These are phyloP conservation scores for Pterostichus niger DNA, from an alignment of 2,888 invertebrate species.

Conservation along the genomic window DNA sequence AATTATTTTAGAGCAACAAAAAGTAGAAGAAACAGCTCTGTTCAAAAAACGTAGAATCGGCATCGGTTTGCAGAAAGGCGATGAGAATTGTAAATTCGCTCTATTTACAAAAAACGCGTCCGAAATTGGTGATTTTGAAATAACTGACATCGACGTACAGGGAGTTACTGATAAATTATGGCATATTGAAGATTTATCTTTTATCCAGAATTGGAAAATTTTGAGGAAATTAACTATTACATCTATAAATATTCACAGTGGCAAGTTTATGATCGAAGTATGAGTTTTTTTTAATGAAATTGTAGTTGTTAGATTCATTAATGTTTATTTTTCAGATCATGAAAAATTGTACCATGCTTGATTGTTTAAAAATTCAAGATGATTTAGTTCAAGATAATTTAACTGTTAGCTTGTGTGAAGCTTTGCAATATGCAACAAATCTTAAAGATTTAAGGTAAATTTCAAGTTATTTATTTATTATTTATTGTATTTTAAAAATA, in stretches of 20 bases:
- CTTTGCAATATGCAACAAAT: conserved; percentile 34
- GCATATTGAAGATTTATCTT: conserved; percentile 27
- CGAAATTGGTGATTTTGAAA: conserved; percentile 58
- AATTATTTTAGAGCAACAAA: too few species aligned
- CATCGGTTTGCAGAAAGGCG: not conserved
- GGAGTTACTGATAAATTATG: not conserved
- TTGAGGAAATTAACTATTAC: conserved; percentile 52
- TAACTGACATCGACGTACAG: conserved; percentile 8
- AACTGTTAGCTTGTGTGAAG: conserved; percentile 40
- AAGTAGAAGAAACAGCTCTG: not conserved
- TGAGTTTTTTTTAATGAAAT: not conserved
- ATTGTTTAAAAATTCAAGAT: conserved; percentile 58
- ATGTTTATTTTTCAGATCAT: conserved; percentile 42
- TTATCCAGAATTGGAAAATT: conserved; percentile 51
- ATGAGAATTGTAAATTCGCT: conserved; percentile 35
- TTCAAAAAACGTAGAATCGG: conserved; percentile 57
- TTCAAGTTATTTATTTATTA: not conserved
- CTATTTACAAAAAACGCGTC: conserved; percentile 22
- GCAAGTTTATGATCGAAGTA: conserved; percentile 63
- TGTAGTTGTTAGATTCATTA: not conserved
- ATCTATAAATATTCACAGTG: conserved; percentile 35
- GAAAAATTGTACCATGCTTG: conserved; percentile 44
- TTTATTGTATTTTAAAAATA: not conserved
- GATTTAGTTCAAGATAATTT: conserved; percentile 36
- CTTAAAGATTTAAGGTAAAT: conserved; percentile 60